phyloP scores from a whole-genome alignment of 2,113 vertebrate genomes.

The Bufo bufo region DNA sequence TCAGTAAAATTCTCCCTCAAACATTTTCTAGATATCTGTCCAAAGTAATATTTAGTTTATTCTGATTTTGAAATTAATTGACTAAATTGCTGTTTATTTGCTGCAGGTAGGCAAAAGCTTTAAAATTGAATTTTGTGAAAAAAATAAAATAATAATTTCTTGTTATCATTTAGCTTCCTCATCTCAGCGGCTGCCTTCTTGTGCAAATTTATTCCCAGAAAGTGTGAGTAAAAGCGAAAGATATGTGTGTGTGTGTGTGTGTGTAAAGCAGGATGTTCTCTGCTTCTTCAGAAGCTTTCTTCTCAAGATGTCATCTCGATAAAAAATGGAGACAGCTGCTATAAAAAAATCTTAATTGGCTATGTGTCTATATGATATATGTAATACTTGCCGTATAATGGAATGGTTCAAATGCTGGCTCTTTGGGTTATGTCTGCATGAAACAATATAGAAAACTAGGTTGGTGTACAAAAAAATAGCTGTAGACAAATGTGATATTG shows the following conservation, averaged over 20 bases:
- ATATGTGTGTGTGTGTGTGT: conserved; percentile 34
- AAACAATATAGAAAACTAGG: background rate
- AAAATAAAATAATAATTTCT: background rate
- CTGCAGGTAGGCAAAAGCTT: conserved; percentile 7
- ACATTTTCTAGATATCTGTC: conserved; percentile 29
- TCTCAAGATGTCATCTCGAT: conserved; percentile 18
- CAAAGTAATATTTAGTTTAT: conserved; percentile 27
- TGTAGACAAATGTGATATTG: background rate
- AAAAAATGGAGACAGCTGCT: conserved; percentile 30
- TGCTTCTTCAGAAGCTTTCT: background rate
- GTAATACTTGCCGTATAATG: background rate
- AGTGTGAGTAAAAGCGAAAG: conserved; percentile 35
- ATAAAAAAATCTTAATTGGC: conserved; percentile 10
- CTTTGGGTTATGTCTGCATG: background rate
- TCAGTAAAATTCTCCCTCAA: conserved; percentile 2
- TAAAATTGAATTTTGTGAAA: conserved; percentile 8
- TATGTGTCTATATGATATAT: background rate
- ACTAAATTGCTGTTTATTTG: conserved; percentile 35
- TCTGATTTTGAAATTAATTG: conserved; percentile 27
- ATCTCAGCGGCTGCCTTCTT: background rate
- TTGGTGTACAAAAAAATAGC: background rate
- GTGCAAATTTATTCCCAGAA: conserved; percentile 47
- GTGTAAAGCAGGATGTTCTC: conserved; percentile 37
- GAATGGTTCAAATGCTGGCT: background rate
- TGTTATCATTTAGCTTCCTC: background rate